These are phyloP conservation scores for Drosophila triauraria DNA, from an alignment of 1,140 invertebrate species.

Conservation along the genomic window DNA sequence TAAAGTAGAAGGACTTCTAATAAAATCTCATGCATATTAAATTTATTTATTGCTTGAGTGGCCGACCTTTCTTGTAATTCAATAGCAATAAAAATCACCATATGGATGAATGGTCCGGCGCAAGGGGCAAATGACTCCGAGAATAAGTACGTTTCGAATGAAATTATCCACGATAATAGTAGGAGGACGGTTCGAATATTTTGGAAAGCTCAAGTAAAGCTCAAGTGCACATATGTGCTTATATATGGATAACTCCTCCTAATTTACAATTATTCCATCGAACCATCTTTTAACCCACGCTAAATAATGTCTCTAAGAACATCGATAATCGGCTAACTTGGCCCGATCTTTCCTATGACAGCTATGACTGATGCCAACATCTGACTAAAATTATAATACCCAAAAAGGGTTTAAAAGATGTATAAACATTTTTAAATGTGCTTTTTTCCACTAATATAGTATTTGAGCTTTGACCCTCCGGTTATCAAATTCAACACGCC, in stretches of 20 bases:
- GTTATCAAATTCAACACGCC: too few species aligned
- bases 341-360: too few species aligned
- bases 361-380: too few species aligned
- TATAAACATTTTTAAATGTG: too few species aligned
- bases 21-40: conserved; percentile 47
- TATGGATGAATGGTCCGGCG: conserved; percentile 1
- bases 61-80: conserved; percentile 66
- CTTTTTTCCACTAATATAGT: too few species aligned
- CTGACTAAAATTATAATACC: too few species aligned
- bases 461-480: too few species aligned
- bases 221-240: background rate
- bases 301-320: too few species aligned
- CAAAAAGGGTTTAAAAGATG: too few species aligned
- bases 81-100: conserved; percentile 50
- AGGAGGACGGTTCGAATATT: background rate
- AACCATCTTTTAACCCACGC: too few species aligned
- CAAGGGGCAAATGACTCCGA: background rate
- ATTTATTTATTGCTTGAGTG: conserved; percentile 72
- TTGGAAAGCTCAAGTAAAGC: background rate
- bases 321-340: too few species aligned
- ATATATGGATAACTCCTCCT: background rate
- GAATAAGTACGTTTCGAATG: background rate
- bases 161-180: background rate
- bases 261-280: background rate
- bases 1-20: conserved; percentile 19